Percentiles rank a stretch among this genome's conserved stretches.
phyloP scores from a whole-genome alignment of 2,113 vertebrate genomes.

The Apodemus sylvaticus region DNA sequence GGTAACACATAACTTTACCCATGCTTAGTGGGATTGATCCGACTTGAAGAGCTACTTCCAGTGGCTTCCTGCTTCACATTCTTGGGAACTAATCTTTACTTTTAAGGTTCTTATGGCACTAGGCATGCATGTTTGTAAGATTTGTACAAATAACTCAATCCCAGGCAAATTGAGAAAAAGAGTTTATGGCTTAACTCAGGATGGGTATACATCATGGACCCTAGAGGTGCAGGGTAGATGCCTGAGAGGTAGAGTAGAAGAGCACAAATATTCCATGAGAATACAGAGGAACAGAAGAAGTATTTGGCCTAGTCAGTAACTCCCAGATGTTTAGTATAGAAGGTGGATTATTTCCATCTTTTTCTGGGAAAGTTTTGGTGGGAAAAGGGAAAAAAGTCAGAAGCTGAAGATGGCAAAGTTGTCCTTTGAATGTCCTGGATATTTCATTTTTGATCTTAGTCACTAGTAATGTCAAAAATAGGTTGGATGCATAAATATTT shows the following conservation, averaged over 20 bases:
- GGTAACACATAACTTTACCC: background rate
- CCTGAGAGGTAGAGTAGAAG: background rate
- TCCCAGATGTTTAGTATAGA: background rate
- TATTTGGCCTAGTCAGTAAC: background rate
- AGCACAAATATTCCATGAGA: background rate
- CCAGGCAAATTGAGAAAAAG: background rate
- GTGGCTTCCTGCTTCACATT: background rate
- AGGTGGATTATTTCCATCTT: background rate
- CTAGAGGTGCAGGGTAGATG: background rate
- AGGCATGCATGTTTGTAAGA: background rate
- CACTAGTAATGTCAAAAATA: background rate
- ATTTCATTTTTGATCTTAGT: constrained; percentile 46
- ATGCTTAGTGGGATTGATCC: background rate
- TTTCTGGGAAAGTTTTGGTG: constrained; percentile 15
- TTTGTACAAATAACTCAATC: background rate
- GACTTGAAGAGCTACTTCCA: background rate
- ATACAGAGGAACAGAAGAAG: background rate
- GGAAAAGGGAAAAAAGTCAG: constrained; percentile 21
- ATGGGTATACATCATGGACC: background rate
- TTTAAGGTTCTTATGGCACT: background rate
- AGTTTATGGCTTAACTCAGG: background rate
- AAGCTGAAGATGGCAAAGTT: background rate
- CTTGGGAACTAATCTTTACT: background rate
- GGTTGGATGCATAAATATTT: background rate
- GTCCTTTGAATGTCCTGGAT: background rate